Conservation (phyloP, 2,797 vertebrate species). For the Ctenosaura bakeri region DNA sequence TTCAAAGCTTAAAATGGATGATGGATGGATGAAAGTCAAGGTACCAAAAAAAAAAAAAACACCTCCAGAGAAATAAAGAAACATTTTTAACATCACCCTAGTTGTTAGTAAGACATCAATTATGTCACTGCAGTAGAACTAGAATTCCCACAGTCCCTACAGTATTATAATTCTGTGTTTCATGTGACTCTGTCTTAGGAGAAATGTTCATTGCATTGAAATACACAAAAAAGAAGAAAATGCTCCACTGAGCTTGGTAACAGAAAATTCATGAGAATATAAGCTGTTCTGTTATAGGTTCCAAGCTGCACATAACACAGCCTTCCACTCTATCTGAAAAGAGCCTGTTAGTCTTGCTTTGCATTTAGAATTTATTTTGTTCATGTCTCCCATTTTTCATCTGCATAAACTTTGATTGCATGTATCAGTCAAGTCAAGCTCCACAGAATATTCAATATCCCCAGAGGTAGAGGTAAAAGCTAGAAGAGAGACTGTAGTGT, state of each 20-base stretch:
- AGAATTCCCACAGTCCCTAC: not conserved
- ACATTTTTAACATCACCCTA: not conserved
- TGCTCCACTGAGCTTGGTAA: slow-evolving; percentile 18
- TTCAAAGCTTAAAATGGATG: not conserved
- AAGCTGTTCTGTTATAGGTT: slow-evolving; percentile 3
- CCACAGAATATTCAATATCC: not conserved
- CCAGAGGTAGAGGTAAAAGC: slow-evolving; percentile 8
- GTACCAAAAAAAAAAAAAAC: not conserved
- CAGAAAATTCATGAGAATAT: not conserved
- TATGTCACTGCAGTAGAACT: not conserved
- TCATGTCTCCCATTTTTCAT: slow-evolving; percentile 28
- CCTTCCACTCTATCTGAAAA: not conserved
- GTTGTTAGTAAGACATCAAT: not conserved
- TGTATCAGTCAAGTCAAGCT: not conserved
- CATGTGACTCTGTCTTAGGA: not conserved
- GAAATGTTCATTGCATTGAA: not conserved
- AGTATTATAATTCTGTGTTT: not conserved
- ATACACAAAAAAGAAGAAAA: not conserved
- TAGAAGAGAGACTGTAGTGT: not conserved
- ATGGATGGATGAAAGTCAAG: not conserved
- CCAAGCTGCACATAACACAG: not conserved
- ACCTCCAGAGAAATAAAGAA: not conserved
- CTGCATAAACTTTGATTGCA: slow-evolving; percentile 15
- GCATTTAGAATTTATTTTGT: slow-evolving; percentile 21
- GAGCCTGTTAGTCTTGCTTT: slow-evolving; percentile 10